Conservation (phyloP, 2,797 vertebrate species). For the Psittacula derbiana region DNA sequence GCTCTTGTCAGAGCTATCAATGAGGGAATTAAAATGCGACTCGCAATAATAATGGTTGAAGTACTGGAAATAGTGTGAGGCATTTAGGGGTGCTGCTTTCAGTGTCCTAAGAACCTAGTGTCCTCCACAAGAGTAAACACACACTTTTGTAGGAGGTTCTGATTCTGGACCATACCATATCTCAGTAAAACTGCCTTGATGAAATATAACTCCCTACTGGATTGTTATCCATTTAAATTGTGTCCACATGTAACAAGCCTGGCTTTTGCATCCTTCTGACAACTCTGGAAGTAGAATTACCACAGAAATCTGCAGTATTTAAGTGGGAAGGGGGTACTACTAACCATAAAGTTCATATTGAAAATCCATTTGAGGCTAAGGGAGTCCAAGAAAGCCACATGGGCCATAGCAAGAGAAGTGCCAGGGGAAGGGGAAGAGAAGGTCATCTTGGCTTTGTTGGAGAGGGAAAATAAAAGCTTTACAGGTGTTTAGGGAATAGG, state of each 20-base stretch:
- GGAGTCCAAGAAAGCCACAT: constrained; percentile 3
- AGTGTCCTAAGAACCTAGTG: neutral
- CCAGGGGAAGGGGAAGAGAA: neutral
- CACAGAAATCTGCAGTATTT: constrained; percentile 11
- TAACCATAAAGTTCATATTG: neutral
- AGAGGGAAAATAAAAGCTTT: constrained; percentile 30
- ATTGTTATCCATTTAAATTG: constrained; percentile 17
- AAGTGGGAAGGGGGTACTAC: neutral
- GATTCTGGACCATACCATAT: neutral
- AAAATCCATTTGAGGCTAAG: constrained; percentile 25
- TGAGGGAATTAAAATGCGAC: neutral
- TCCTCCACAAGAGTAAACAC: neutral
- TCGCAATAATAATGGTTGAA: neutral
- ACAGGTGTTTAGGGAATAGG: neutral
- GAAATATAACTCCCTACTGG: neutral
- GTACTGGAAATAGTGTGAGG: neutral
- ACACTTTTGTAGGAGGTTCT: neutral
- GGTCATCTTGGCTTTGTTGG: constrained; percentile 2
- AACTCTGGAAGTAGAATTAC: constrained; percentile 4
- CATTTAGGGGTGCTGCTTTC: neutral
- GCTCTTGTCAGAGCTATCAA: neutral
- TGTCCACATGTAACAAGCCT: neutral
- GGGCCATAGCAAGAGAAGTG: neutral
- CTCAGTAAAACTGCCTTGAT: neutral
- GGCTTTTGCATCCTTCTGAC: neutral